phyloP scores from a whole-genome alignment of 64 coral and sea anemone genomes.

The Porites australiensis region DNA sequence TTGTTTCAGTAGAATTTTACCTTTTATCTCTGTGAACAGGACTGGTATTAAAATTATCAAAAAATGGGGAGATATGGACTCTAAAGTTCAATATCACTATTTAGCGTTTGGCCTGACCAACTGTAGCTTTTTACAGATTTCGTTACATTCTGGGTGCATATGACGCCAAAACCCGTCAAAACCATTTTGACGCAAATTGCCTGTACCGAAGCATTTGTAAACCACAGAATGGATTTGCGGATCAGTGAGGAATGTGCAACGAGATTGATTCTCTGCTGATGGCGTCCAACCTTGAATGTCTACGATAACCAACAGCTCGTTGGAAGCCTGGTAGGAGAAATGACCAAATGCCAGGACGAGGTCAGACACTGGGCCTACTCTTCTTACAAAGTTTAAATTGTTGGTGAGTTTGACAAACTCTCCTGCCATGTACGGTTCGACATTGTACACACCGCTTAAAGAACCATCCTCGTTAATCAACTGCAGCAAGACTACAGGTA shows the following conservation, averaged over 20 bases:
- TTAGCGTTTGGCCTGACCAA: slow-evolving; percentile 59
- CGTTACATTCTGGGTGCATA: slow-evolving; percentile 92
- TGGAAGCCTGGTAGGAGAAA: slow-evolving; percentile 88
- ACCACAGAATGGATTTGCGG: slow-evolving; percentile 93
- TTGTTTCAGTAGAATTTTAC: too few species aligned
- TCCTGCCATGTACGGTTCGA: slow-evolving; percentile 96
- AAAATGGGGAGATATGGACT: too few species aligned
- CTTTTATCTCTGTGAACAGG: too few species aligned
- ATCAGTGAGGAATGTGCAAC: slow-evolving; percentile 94
- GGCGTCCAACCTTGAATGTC: slow-evolving; percentile 97
- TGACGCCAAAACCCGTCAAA: slow-evolving; percentile 88
- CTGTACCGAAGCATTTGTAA: slow-evolving; percentile 92
- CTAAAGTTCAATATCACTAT: not conserved
- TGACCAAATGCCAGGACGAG: slow-evolving; percentile 92
- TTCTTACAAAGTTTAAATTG: slow-evolving; percentile 68
- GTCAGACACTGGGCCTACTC: slow-evolving; percentile 43
- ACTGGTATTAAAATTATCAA: too few species aligned
- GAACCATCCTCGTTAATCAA: slow-evolving; percentile 35
- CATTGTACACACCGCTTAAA: slow-evolving; percentile 77
- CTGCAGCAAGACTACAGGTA: slow-evolving; percentile 89
- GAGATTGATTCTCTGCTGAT: slow-evolving; percentile 26
- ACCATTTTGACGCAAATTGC: slow-evolving; percentile 74
- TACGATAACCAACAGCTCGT: slow-evolving; percentile 71
- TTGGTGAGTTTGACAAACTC: slow-evolving; percentile 97
- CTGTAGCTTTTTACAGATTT: slow-evolving; percentile 73